Evolutionary conservation across 2,113 vertebrate species (phyloP), one percentile per base, ranked within the genome.

Genomic region (Tyto alba): DNA sequence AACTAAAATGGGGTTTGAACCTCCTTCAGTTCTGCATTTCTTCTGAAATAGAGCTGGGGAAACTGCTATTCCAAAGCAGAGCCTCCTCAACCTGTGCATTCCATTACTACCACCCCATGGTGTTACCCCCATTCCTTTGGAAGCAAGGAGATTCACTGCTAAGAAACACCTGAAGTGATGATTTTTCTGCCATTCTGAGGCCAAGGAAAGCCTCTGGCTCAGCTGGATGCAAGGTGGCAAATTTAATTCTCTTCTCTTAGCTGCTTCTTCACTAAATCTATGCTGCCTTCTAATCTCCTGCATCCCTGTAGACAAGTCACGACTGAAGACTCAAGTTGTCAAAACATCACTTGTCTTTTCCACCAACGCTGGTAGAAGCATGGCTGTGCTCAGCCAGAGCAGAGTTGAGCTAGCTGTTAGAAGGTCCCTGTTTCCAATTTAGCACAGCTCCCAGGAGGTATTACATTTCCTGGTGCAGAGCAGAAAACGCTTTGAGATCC

Each of bases 371-470:
- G 80, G 90, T 91, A 66, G 90, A 87, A 96, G 89, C 45, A 40
- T 89, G 92, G 96, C 90, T 89, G 93, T 34, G 57, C 84, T 88
- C 86, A 87, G 90, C 63, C 34, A 0, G 47, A 56, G 66, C 4
- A 0, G 82, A 48, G 90, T 7, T 73, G 94, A 82, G 74, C 2
- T 5, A n/a, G 53, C 78, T 95, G 78, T 90, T 55, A 83, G 88
- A 96, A 73, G 88, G 94, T 90, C 95, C 96, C 96, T 97, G 95
- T 96, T 96, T 95, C 93, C 93, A 96, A 97, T 96, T 96, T 97
- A 96, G 91, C 80, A 8, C 77, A 85, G 94, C 86, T 96, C 94
- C 92, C 96, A 92, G 94, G 92, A 96, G 94, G 94, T 93, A 95
- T 96, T 95, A 85, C 89, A 89, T 95, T 97, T 95, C 96, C 96